Conservation (phyloP, 2,797 vertebrate species). For the Sciurus vulgaris region DNA sequence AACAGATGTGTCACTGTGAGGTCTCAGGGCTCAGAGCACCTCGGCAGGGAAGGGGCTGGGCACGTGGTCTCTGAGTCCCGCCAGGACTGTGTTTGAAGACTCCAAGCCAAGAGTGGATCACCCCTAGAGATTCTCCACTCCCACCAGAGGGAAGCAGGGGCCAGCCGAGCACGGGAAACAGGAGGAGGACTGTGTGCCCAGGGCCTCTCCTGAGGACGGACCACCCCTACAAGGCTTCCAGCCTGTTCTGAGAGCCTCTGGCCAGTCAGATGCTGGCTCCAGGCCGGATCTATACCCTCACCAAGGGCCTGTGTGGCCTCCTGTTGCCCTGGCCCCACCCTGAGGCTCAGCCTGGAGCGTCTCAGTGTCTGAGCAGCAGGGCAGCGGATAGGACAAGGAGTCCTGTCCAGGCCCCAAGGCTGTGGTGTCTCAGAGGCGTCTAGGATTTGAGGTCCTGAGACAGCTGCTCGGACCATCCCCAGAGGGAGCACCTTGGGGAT, state of each 20-base stretch:
- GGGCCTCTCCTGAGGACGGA: fast-evolving
- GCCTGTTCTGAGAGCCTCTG: background rate
- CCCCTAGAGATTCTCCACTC: background rate
- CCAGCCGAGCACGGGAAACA: background rate
- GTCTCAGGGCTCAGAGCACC: background rate
- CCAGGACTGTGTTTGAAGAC: background rate
- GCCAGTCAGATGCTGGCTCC: fast-evolving
- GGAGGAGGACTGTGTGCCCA: background rate
- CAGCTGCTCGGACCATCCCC: background rate
- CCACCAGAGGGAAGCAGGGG: background rate
- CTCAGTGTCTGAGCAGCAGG: background rate
- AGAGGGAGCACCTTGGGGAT: background rate
- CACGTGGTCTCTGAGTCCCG: fast-evolving
- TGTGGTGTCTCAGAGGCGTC: slow-evolving; percentile 66
- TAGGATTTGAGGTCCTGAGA: slow-evolving; percentile 60
- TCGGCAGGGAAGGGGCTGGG: background rate
- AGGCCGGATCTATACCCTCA: background rate
- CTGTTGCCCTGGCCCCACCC: background rate
- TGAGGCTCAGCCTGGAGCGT: background rate
- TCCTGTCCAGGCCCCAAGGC: background rate
- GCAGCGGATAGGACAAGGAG: background rate
- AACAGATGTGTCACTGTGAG: background rate
- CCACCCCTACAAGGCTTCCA: fast-evolving
- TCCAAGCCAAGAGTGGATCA: fast-evolving
- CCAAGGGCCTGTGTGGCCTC: background rate